Evolutionary conservation across 2,797 vertebrate genomes (phyloP).

Genomic region (Rhinatrema bivittatum): DNA sequence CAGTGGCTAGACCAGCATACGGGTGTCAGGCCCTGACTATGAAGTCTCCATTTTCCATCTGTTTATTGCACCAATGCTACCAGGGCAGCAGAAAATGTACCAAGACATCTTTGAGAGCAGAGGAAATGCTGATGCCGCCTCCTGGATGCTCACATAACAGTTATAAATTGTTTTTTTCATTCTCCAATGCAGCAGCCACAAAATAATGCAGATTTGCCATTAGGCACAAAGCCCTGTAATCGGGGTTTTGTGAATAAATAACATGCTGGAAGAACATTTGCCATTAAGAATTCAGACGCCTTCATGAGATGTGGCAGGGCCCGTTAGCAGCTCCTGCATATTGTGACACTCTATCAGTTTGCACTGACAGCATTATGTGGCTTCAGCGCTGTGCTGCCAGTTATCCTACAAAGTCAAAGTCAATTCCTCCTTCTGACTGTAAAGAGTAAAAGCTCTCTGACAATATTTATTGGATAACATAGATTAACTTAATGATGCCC

Average conservation of each 20-base stretch:
- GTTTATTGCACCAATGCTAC: no score
- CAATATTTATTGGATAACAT: constrained; percentile 25
- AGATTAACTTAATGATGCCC: constrained; percentile 10
- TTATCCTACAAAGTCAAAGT: constrained; percentile 14
- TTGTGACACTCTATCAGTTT: no score
- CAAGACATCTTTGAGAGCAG: not conserved
- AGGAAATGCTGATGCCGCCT: not conserved
- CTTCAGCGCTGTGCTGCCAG: constrained; percentile 23
- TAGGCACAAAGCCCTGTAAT: constrained; percentile 3
- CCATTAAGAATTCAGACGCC: constrained; percentile 3
- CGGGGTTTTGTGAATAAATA: constrained; percentile 21
- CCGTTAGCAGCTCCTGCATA: constrained; percentile 14
- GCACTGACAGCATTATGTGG: constrained; percentile 21
- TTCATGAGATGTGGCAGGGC: not conserved
- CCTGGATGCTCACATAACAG: not conserved
- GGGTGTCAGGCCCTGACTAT: no score
- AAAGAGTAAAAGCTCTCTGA: constrained; percentile 28
- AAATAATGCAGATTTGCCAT: constrained; percentile 7
- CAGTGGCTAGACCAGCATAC: no score
- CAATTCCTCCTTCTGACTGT: constrained; percentile 24
- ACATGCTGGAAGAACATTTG: constrained; percentile 13
- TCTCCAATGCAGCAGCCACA: constrained; percentile 1
- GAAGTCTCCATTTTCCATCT: no score
- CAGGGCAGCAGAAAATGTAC: no score
- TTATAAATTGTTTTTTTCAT: not conserved